Evolutionary conservation across 2,888 invertebrate genomes (phyloP).

Genomic region (Metalampra italica): DNA sequence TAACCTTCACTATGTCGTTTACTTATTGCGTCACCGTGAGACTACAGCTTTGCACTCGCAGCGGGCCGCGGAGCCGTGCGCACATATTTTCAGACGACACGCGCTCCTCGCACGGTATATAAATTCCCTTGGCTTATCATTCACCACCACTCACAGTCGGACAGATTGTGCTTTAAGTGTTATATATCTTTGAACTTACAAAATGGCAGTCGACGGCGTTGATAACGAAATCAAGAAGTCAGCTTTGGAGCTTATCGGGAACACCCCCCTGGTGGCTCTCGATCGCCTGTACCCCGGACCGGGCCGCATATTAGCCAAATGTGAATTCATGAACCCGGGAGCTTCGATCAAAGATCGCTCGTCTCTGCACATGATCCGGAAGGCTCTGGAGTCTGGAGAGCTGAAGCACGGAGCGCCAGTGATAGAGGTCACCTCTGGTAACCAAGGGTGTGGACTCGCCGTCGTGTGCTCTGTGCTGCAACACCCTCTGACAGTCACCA

Average conservation of each 20-base stretch:
- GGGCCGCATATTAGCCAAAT: slow-evolving; percentile 65
- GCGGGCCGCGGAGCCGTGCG: neutral
- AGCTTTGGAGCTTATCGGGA: slow-evolving; percentile 65
- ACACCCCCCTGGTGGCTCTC: slow-evolving; percentile 66
- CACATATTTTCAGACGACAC: neutral
- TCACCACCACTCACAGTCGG: neutral
- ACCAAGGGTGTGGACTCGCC: slow-evolving; percentile 68
- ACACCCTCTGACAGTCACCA: slow-evolving; percentile 61
- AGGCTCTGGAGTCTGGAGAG: slow-evolving; percentile 45
- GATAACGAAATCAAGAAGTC: slow-evolving; percentile 60
- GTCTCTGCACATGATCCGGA: slow-evolving; percentile 56
- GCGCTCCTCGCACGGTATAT: neutral
- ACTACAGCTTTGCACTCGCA: slow-evolving; percentile 1
- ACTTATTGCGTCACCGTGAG: neutral
- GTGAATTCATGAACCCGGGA: slow-evolving; percentile 72
- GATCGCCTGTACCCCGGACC: slow-evolving; percentile 63
- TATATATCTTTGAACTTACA: neutral
- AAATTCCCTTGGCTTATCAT: neutral
- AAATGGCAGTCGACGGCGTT: slow-evolving; percentile 23
- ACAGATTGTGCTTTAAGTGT: neutral
- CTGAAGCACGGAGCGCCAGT: slow-evolving; percentile 55
- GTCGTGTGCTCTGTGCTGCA: slow-evolving; percentile 64
- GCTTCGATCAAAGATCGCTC: slow-evolving; percentile 68
- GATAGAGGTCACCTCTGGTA: slow-evolving; percentile 65
- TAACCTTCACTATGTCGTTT: no score